phyloP scores from a whole-genome alignment of 1,140 invertebrate genomes.

The Anadara kagoshimensis region DNA sequence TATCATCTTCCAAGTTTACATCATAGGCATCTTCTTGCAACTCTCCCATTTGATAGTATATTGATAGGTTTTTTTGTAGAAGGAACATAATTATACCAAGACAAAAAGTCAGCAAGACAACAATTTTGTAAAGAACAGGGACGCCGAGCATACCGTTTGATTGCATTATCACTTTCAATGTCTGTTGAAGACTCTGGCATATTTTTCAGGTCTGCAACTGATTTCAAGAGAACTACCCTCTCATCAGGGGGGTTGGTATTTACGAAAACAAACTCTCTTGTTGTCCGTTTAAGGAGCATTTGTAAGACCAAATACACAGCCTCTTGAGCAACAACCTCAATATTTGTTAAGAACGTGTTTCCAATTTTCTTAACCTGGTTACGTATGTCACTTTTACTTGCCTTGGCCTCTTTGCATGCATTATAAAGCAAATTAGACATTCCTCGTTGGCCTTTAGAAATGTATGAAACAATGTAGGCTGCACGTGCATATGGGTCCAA shows the following conservation, averaged over 20 bases:
- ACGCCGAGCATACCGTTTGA: conserved; percentile 3
- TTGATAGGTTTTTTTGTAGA: background rate
- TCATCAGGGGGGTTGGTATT: conserved; percentile 33
- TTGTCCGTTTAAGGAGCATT: conserved; percentile 27
- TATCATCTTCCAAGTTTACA: background rate
- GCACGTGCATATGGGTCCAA: conserved; percentile 43
- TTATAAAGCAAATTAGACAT: conserved; percentile 32
- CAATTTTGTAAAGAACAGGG: background rate
- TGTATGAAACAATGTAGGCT: conserved; percentile 38
- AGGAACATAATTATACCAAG: background rate
- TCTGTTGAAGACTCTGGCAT: background rate
- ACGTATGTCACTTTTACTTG: conserved; percentile 10
- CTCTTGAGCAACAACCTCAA: conserved; percentile 32
- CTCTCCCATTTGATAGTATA: background rate
- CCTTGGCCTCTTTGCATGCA: conserved; percentile 14
- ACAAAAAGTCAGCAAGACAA: background rate
- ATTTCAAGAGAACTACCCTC: conserved; percentile 28
- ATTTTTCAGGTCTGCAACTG: background rate
- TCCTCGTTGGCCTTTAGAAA: conserved; percentile 39
- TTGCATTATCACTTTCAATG: conserved; percentile 4
- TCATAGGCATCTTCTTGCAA: background rate
- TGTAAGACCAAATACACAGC: conserved; percentile 29
- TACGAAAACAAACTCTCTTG: conserved; percentile 31
- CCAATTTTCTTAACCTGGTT: conserved; percentile 24
- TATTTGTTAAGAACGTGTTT: conserved; percentile 21